These are phyloP conservation scores for Patella caerulea DNA, from an alignment of 2,888 invertebrate genomes.

Conservation along the genomic window DNA sequence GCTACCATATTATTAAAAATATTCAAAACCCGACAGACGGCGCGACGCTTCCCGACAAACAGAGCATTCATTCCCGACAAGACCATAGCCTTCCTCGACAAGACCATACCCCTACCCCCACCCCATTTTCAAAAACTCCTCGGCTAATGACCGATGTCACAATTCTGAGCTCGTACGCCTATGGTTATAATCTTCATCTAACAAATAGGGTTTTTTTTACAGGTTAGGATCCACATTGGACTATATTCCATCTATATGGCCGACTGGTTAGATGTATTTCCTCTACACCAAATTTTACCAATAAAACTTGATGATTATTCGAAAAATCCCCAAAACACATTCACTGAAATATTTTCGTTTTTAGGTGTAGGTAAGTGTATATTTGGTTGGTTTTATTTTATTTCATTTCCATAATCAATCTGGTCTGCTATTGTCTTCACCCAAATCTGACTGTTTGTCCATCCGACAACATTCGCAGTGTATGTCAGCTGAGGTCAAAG, in stretches of 20 bases:
- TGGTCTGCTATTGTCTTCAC: not conserved
- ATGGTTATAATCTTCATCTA: no score
- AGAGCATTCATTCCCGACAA: no score
- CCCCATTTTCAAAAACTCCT: no score
- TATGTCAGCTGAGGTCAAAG: no score
- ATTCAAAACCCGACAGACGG: no score
- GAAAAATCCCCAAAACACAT: not conserved
- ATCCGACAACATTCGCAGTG: not conserved
- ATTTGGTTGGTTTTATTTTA: not conserved
- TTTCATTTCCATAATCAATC: not conserved
- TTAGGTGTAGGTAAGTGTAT: conserved; percentile 12
- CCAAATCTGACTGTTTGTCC: not conserved
- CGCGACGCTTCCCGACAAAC: no score
- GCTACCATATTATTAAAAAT: no score
- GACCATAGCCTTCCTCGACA: no score
- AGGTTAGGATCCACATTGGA: not conserved
- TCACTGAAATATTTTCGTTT: conserved; percentile 9
- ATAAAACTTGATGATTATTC: not conserved
- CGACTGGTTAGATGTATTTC: not conserved
- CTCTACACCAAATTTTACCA: not conserved
- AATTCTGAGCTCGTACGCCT: no score
- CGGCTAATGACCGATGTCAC: no score
- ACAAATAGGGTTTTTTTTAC: not conserved
- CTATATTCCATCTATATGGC: not conserved
- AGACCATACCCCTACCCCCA: no score